Evolutionary conservation across 2,888 invertebrate species (phyloP), one percentile per base, ranked within the genome.

Genomic region (Ganaspis brasiliensis): DNA sequence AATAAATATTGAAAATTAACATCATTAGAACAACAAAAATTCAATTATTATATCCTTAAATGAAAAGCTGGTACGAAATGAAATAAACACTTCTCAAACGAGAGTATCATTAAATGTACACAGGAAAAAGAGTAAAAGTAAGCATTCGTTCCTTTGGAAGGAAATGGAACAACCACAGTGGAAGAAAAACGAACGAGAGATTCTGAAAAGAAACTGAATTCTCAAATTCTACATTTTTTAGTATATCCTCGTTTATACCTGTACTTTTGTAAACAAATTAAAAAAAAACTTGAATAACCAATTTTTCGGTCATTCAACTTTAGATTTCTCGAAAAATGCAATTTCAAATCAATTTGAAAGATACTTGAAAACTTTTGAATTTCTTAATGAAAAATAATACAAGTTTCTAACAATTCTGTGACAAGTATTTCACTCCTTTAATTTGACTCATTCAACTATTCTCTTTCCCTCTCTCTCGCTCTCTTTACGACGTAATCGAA

Each of bases 401-500:
- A 14, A 24, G 21, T 21, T 67, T 67, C 24, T 52, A 1, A 16
- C 40, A 8, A 24, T 76, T 76, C 73, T 56, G 40, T 31, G 67
- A 75, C 63, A 77, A 78, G 40, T 26, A 67, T 26, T 77, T 74
- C 74, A 73, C 73, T 73, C 72, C 74, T 71, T 70, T 78, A 80
- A 80, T 80, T 78, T 75, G 74, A 72, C 74, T 77, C 45, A 45
- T 67, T 67, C 67, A 67, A 67, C 67, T 45, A 67, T 45, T 67
- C 74, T 6, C 31, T 31, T 31, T 31, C 31, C 6, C 31, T 31
- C 31, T 31, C 31, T 67, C 74, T 76, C 74, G 74, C 82, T 78
- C 37, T 77, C 79, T 82, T 83, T 80, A 83, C 85, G 85, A 86
- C 84, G 84, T 87, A 87, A 87, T 87, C 86, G 87, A 87, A 87